These are phyloP conservation scores for Cantharis rustica DNA, from an alignment of 2,888 invertebrate genomes.

Conservation along the genomic window DNA sequence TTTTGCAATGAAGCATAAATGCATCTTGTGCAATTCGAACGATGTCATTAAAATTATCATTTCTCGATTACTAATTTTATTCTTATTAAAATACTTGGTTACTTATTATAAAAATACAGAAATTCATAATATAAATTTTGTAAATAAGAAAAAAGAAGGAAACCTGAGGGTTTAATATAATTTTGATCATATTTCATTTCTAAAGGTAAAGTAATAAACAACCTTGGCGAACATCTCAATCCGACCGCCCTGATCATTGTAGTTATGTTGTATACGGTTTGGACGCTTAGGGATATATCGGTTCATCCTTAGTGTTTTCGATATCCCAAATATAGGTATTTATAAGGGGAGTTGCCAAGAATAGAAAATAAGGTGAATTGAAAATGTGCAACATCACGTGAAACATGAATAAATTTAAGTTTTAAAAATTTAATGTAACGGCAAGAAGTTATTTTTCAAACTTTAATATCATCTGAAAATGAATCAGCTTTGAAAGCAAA, in stretches of 20 bases:
- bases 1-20: background rate
- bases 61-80: too few relatives aligned
- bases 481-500: background rate
- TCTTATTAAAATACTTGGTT: too few relatives aligned
- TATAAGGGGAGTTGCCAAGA: slow-evolving; percentile 16
- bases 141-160: background rate
- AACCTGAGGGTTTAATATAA: slow-evolving; percentile 14
- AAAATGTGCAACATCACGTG: background rate
- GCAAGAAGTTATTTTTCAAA: background rate
- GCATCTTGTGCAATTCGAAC: too few relatives aligned
- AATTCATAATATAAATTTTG: background rate
- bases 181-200: slow-evolving; percentile 26
- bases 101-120: too few relatives aligned
- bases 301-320: slow-evolving; percentile 24
- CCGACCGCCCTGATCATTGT: slow-evolving; percentile 26
- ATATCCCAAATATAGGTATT: slow-evolving; percentile 16
- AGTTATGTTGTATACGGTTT: slow-evolving; percentile 25
- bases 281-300: slow-evolving; percentile 23
- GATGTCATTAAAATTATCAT: too few relatives aligned
- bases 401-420: background rate
- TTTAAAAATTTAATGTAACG: background rate
- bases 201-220: slow-evolving; percentile 26
- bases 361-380: slow-evolving; percentile 12
- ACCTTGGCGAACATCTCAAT: slow-evolving; percentile 25
- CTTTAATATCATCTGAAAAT: background rate